phyloP scores from a whole-genome alignment of 1,140 invertebrate species.

The Andrena cerasifolii region DNA sequence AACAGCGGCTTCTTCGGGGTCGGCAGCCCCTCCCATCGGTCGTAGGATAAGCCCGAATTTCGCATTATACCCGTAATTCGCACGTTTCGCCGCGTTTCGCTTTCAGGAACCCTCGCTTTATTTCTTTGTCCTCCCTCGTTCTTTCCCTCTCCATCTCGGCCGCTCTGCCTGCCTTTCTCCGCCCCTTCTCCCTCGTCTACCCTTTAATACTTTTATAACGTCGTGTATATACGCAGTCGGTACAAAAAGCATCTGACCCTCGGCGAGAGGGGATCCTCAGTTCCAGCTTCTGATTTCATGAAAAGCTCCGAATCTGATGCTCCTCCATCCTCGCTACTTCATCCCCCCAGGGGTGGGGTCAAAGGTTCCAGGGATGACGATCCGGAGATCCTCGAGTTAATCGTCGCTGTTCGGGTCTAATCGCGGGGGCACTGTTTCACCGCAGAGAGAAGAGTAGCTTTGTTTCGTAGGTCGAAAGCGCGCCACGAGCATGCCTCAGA shows the following conservation, averaged over 20 bases:
- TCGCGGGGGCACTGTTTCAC: constrained; percentile 22
- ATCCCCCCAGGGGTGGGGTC: neutral
- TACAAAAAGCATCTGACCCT: constrained; percentile 19
- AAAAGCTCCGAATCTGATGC: constrained; percentile 6
- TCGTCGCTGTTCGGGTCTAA: constrained; percentile 22
- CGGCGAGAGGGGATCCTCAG: neutral
- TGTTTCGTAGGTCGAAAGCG: constrained; percentile 12
- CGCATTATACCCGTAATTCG: constrained; percentile 66
- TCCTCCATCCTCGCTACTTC: neutral
- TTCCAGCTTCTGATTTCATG: constrained; percentile 30
- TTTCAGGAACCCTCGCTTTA: constrained; percentile 47
- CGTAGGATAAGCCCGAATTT: constrained; percentile 65
- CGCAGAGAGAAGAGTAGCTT: constrained; percentile 27
- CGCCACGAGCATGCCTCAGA: constrained; percentile 24
- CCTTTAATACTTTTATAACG: constrained; percentile 45
- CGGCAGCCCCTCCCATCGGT: constrained; percentile 17
- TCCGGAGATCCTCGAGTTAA: constrained; percentile 4
- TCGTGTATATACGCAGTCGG: constrained; percentile 6
- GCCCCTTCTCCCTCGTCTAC: neutral
- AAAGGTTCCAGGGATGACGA: constrained; percentile 20
- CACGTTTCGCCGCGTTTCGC: constrained; percentile 56
- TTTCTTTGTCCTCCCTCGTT: constrained; percentile 29
- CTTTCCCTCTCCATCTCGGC: neutral
- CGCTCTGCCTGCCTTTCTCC: neutral
- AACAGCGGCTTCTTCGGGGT: constrained; percentile 37